A percentile compares a stretch with the other conserved stretches of the same genome.
Conservation (phyloP, 2,113 vertebrate genomes). For the Spea multiplicata region DNA sequence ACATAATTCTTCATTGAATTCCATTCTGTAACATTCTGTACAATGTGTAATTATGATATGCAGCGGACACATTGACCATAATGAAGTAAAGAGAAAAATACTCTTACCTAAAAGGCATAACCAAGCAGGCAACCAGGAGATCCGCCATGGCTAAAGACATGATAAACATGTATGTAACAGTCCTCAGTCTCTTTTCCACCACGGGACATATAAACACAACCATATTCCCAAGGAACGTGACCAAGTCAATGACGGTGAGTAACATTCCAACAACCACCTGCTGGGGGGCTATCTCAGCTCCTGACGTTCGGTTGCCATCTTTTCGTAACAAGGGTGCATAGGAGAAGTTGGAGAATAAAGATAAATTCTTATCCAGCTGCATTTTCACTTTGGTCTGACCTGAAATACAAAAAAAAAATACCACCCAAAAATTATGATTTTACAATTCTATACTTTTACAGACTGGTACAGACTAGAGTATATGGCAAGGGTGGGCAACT, state of each 20-base stretch:
- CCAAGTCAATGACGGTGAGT: constrained; percentile 62
- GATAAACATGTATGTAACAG: constrained; percentile 68
- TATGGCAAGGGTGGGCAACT: no score
- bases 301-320: constrained; percentile 23
- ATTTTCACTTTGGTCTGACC: constrained; percentile 49
- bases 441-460: no score
- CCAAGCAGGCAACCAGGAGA: constrained; percentile 64
- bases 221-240: constrained; percentile 61
- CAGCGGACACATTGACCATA: not conserved
- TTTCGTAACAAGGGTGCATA: constrained; percentile 48
- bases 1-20: no score
- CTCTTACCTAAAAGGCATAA: constrained; percentile 70
- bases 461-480: no score
- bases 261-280: constrained; percentile 55
- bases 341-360: constrained; percentile 54
- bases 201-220: constrained; percentile 62
- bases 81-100: not conserved
- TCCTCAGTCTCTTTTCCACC: constrained; percentile 64
- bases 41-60: no score
- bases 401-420: constrained; percentile 32
- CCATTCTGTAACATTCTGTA: no score
- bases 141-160: constrained; percentile 68
- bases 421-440: no score
- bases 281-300: constrained; percentile 37
- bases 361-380: constrained; percentile 53